phyloP scores from a whole-genome alignment of 92 coral and sea anemone genomes.

The Micromussa lordhowensis region DNA sequence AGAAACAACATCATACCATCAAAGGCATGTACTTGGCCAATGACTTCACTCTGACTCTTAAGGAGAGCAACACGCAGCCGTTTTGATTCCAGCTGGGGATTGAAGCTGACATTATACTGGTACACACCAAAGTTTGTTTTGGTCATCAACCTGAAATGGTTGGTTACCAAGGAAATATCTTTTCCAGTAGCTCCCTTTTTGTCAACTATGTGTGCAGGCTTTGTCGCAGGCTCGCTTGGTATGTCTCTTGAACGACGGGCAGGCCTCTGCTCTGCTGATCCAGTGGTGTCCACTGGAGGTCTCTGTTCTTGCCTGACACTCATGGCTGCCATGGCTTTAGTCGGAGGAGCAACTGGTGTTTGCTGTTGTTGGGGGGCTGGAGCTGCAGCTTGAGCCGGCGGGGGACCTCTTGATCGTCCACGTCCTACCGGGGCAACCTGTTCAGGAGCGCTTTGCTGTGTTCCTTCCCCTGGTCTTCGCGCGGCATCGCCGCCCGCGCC shows the following conservation, averaged over 20 bases:
- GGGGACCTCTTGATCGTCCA: constrained; percentile 95
- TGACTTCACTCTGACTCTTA: constrained; percentile 68
- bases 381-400: constrained; percentile 68
- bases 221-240: constrained; percentile 55
- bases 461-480: constrained; percentile 87
- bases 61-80: constrained; percentile 79
- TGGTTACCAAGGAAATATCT: constrained; percentile 59
- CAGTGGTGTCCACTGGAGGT: constrained; percentile 8
- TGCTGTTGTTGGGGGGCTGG: constrained; percentile 57
- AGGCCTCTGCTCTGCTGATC: constrained; percentile 53
- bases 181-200: constrained; percentile 79
- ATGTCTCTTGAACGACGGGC: constrained; percentile 20
- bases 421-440: constrained; percentile 78
- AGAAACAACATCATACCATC: constrained; percentile 95
- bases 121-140: constrained; percentile 71
- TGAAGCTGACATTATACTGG: constrained; percentile 89
- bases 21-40: constrained; percentile 86
- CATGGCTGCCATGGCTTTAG: constrained; percentile 80
- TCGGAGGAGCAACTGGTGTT: constrained; percentile 71
- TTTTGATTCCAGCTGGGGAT: constrained; percentile 89
- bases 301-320: constrained; percentile 69
- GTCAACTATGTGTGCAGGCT: constrained; percentile 66
- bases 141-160: constrained; percentile 75
- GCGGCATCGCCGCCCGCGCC: constrained; percentile 66
- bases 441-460: constrained; percentile 50